A percentile compares a stretch with the other conserved stretches of the same genome.
These are phyloP conservation scores for Montipora capricornis DNA, from an alignment of 64 coral and sea anemone genomes.

Conservation along the genomic window DNA sequence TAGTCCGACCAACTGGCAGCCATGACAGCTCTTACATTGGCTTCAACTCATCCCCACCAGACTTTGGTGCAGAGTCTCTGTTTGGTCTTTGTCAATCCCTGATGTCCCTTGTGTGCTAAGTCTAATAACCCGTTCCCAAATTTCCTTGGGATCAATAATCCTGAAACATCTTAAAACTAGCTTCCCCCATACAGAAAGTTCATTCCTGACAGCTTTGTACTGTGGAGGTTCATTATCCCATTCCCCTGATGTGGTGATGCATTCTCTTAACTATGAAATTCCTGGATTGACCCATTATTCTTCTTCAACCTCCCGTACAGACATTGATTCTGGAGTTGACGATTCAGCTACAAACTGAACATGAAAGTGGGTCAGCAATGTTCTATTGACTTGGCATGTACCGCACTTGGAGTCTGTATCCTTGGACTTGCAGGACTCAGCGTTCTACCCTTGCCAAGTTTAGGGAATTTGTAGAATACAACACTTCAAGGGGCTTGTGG, in stretches of 20 bases:
- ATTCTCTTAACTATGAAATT: conserved; percentile 23
- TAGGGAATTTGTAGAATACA: conserved; percentile 47
- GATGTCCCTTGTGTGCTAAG: conserved; percentile 58
- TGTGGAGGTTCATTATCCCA: conserved; percentile 17
- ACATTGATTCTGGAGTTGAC: conserved; percentile 6
- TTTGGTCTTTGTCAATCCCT: conserved; percentile 54
- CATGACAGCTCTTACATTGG: conserved; percentile 49
- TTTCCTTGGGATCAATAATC: conserved; percentile 34
- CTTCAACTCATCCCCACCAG: conserved; percentile 54
- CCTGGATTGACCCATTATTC: conserved; percentile 19
- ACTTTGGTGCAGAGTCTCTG: conserved; percentile 51
- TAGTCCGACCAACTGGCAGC: conserved; percentile 59
- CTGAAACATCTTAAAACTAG: conserved; percentile 20
- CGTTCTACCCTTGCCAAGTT: conserved; percentile 34
- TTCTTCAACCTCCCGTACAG: conserved; percentile 11
- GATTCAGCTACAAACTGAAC: conserved; percentile 39
- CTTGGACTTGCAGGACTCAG: conserved; percentile 32
- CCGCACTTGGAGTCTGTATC: conserved; percentile 21
- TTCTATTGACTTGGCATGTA: conserved; percentile 20
- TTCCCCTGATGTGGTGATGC: neutral
- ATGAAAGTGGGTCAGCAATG: conserved; percentile 14
- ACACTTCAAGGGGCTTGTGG: conserved; percentile 49
- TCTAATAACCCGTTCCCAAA: conserved; percentile 1
- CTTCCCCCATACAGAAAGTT: conserved; percentile 31
- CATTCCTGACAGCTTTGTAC: conserved; percentile 44